These are phyloP conservation scores for Otolemur crassicaudatus DNA, from an alignment of 2,797 vertebrate genomes.

Conservation along the genomic window DNA sequence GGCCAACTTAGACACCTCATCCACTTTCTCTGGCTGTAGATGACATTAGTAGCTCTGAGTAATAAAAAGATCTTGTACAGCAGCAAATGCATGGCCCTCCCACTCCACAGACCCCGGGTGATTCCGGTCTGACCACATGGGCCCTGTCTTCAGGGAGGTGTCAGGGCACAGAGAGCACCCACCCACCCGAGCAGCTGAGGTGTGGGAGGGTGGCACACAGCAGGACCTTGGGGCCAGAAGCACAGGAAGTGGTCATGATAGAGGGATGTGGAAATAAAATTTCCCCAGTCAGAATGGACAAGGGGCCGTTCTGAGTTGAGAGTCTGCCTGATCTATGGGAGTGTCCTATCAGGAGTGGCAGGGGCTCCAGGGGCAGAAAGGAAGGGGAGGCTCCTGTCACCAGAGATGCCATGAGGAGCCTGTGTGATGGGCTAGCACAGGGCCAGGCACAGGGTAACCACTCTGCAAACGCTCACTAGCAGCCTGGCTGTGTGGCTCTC, in stretches of 20 bases:
- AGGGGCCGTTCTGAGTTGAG: neutral
- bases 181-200: fast-evolving
- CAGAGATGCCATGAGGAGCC: fast-evolving
- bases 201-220: fast-evolving
- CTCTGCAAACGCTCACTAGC: fast-evolving
- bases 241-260: fast-evolving
- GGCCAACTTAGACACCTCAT: neutral
- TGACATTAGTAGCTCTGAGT: neutral
- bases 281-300: too few species aligned
- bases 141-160: neutral
- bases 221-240: fast-evolving
- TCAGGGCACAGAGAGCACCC: neutral
- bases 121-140: neutral
- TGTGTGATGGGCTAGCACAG: neutral
- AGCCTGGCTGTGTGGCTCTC: neutral
- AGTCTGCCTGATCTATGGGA: fast-evolving
- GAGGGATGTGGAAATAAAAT: neutral
- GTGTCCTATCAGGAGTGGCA: neutral
- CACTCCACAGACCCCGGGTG: fast-evolving
- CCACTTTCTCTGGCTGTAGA: neutral
- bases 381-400: neutral
- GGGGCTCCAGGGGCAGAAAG: neutral
- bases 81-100: fast-evolving
- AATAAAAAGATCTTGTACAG: neutral
- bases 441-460: too few species aligned